phyloP scores from a whole-genome alignment of 2,113 vertebrate species.

The Vulpes ferrilata region DNA sequence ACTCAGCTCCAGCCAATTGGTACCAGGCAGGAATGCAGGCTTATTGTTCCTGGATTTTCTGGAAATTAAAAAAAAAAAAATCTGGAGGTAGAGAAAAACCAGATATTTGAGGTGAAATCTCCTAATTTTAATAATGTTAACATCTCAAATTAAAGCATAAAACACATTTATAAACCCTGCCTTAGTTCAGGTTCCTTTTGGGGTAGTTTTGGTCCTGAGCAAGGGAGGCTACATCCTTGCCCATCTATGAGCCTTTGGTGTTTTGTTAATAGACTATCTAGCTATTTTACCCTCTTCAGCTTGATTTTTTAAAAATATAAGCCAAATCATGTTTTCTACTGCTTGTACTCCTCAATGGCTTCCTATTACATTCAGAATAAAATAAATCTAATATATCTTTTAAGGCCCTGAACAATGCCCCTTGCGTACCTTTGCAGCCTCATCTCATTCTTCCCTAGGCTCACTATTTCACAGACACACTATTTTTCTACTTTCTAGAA shows the following conservation, averaged over 20 bases:
- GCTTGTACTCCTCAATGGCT: neutral
- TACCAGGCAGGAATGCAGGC: neutral
- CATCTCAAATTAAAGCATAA: neutral
- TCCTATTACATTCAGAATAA: neutral
- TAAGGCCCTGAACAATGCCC: too few relatives aligned
- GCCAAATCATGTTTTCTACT: neutral
- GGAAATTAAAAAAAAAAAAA: neutral
- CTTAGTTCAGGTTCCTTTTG: neutral
- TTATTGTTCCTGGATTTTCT: neutral
- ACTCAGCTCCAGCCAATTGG: neutral
- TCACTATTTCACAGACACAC: neutral
- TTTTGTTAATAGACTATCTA: neutral
- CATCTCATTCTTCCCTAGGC: neutral
- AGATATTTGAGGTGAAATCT: neutral
- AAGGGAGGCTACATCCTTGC: neutral
- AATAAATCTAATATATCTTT: neutral
- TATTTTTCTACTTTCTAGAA: neutral
- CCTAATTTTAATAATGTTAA: neutral
- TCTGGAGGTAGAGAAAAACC: neutral
- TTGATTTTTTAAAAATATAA: neutral
- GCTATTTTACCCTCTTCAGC: neutral
- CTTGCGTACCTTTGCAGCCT: neutral
- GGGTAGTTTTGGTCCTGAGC: neutral
- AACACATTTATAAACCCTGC: fast-evolving
- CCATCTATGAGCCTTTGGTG: neutral